Evolutionary conservation across 92 coral and sea anemone species (phyloP), one percentile per base, ranked within the genome.

Genomic region (Pocillopora grandis): DNA sequence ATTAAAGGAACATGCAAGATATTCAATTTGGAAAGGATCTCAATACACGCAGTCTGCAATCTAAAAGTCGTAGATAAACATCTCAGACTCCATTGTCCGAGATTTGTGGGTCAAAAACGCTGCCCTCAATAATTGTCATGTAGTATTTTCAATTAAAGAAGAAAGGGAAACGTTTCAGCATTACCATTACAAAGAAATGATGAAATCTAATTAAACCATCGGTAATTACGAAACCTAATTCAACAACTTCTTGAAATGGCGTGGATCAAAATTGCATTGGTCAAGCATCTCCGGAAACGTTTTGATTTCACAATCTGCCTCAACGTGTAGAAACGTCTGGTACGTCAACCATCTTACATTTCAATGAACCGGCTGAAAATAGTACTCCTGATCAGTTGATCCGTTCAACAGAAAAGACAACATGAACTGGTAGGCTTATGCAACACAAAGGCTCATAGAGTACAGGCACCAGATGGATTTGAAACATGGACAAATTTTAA

Each of bases 101-200:
- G 71, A 13, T 62, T 20, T 20, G 12, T 15, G 63, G 18, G 55
- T 63, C 33, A 60, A 67, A 66, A 66, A 69, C 36, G 76, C 31
- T 62, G 84, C 58, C 31, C 69, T 69, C 84, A 80, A 70, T 80
- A 42, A 80, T 36, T 68, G 84, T 58, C 75, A 68, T 3, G 52
- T 55, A 36, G 58, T 76, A 33, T 33, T 80, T 76, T 69, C 66
- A 80, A 67, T 37, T 12, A 16, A 4, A 70, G 42, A 68, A 70
- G 33, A 55, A 70, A 72, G 21, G 66, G 42, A 19, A 70, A 23
- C 77, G 60, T 60, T 71, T 80, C 59, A 55, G 77, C 71, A 82
- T 61, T 71, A 72, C 62, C 79, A 72, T 71, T 42, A 60, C 23
- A 82, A 71, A 71, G 79, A 72, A 82, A 71, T 10, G 21, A 73